Evolutionary conservation across 2,113 vertebrate species (phyloP).

Genomic region (Castor canadensis): DNA sequence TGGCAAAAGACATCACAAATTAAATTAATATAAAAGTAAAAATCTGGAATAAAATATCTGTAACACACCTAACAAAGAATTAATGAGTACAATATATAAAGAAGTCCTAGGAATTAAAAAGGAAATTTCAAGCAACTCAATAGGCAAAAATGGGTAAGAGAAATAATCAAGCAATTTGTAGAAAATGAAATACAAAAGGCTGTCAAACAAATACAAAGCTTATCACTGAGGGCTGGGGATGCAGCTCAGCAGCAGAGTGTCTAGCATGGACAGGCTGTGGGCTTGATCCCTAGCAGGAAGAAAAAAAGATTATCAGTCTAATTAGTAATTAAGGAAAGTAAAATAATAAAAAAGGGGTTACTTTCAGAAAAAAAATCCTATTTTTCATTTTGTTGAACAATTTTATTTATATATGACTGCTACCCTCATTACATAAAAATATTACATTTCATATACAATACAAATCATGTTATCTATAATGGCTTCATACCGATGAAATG

Average conservation of each 20-base stretch:
- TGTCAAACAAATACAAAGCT: neutral
- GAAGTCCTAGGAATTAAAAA: neutral
- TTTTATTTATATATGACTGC: neutral
- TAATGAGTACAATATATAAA: neutral
- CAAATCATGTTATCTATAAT: neutral
- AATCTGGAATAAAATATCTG: neutral
- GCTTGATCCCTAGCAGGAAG: neutral
- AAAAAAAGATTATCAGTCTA: neutral
- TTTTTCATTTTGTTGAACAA: conserved; percentile 34
- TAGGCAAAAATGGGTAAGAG: neutral
- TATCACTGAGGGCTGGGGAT: neutral
- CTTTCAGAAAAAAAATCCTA: neutral
- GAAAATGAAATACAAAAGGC: neutral
- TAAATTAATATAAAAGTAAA: neutral
- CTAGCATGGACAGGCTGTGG: neutral
- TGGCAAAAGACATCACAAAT: neutral
- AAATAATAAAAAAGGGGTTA: conserved; percentile 36
- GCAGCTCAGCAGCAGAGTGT: neutral
- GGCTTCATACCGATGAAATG: neutral
- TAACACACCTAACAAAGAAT: neutral
- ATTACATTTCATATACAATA: no score
- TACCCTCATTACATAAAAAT: no score
- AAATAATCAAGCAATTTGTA: conserved; percentile 6
- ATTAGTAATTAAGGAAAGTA: conserved; percentile 30
- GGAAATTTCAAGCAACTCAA: neutral